Percentiles rank a stretch among this genome's conserved stretches.
Conservation (phyloP, 2,113 vertebrate species). For the Pygoscelis adeliae region DNA sequence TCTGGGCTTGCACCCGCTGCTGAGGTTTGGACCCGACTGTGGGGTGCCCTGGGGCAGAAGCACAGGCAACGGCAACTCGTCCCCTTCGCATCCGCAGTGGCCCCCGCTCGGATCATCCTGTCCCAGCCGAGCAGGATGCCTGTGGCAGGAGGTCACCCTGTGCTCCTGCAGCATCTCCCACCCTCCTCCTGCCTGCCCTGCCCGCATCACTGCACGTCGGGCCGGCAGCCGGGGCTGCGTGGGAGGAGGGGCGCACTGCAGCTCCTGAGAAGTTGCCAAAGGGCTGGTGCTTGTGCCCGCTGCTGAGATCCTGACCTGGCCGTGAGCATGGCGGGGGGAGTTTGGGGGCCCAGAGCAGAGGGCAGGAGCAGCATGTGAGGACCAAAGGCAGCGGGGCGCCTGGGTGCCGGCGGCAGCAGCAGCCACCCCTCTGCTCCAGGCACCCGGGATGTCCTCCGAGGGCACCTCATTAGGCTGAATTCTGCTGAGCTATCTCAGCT, state of each 20-base stretch:
- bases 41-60: not conserved
- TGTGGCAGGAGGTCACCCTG: not conserved
- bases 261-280: slow-evolving; percentile 13
- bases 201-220: not conserved
- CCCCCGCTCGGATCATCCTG: not conserved
- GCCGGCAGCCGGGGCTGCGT: not conserved
- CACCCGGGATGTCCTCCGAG: not conserved
- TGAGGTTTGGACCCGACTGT: accelerated
- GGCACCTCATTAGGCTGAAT: not conserved
- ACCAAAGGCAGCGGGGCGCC: not conserved
- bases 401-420: not conserved
- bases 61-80: accelerated
- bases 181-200: not conserved
- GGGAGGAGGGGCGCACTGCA: slow-evolving; percentile 37
- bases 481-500: not conserved
- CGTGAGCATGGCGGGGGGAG: accelerated
- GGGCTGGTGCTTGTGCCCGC: not conserved
- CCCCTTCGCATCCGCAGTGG: not conserved
- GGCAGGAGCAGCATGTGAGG: not conserved
- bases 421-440: not conserved
- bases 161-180: not conserved
- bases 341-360: not conserved
- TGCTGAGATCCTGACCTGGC: not conserved
- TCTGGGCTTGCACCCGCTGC: not conserved
- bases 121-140: not conserved